Conservation (phyloP, 2,888 invertebrate species). For the Sclerodermus sp. region DNA sequence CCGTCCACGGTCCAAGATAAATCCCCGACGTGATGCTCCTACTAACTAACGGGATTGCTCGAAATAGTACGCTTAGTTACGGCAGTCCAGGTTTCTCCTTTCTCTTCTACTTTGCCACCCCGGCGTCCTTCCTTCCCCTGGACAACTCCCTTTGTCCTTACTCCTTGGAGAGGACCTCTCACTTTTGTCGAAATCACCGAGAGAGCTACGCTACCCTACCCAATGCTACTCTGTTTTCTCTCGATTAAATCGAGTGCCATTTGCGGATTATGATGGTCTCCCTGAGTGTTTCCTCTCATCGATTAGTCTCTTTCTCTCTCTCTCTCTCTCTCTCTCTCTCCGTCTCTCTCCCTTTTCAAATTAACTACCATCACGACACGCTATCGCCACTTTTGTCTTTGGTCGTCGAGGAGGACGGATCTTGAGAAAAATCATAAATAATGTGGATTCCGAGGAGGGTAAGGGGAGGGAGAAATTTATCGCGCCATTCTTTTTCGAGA, state of each 20-base stretch:
- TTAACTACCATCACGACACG: too few relatives aligned
- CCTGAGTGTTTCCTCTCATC: slow-evolving; percentile 4
- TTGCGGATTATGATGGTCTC: slow-evolving; percentile 15
- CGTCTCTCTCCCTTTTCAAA: too few relatives aligned
- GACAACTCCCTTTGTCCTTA: background rate
- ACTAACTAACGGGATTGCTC: slow-evolving; percentile 43
- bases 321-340: too few relatives aligned
- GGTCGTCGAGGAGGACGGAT: too few relatives aligned
- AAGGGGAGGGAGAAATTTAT: too few relatives aligned
- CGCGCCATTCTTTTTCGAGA: too few relatives aligned
- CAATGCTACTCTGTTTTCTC: too few relatives aligned
- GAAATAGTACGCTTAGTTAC: slow-evolving; percentile 31
- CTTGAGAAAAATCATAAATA: too few relatives aligned
- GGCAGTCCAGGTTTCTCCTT: background rate
- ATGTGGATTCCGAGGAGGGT: too few relatives aligned
- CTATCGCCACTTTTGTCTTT: too few relatives aligned
- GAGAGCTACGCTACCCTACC: too few relatives aligned
- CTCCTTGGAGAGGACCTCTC: background rate
- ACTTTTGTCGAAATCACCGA: background rate
- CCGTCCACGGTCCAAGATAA: slow-evolving; percentile 39
- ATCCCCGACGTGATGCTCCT: slow-evolving; percentile 42
- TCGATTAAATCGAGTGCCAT: background rate
- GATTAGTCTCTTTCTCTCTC: too few relatives aligned
- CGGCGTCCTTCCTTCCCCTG: background rate
- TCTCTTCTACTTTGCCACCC: background rate